Base-by-base conservation (phyloP, 64 coral and sea anemone species). In the Dendrophyllia cribrosa region DNA sequence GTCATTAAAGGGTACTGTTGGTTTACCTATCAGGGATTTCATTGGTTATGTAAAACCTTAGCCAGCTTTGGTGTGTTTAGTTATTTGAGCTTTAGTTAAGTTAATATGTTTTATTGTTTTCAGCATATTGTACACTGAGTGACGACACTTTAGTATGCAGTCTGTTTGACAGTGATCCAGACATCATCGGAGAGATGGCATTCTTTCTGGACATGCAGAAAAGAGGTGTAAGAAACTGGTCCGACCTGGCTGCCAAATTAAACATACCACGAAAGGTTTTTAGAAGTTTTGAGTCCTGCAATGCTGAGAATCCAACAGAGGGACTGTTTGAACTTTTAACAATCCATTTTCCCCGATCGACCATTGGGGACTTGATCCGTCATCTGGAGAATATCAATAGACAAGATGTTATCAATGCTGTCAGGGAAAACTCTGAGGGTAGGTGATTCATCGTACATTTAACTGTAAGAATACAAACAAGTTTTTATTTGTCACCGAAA, bases 151-250 rank as follows among this genome's bases (percentile, higher is more conserved):
- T 46, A 3, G 78, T 82, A 25, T 82, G 25, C 34, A 82, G 58
- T 63, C 43, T 82, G 58, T 82, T 82, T 17, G 78, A 82, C 78
- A 82, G 13, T 60, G 58, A 82, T 64, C 34, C 58, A 46, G 78
- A 82, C 34, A 59, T 82, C 78, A 82, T 82, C 20, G 78, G 78
- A 45, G 26, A 64, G 16, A 63, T 82, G 16, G 59, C 78, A 16
- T 63, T 63, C 43, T 46, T 82, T 4, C 16, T 82, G 43, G 78
- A 82, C 43, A 82, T 12, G 25, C 78, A 82, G 34, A 82, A 82
- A 64, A 2, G 0, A 0, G 78, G 78, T 20, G 9, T 82, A 9
- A 82, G 47, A 63, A 48, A 64, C 13, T 82, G 78, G 78, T 46
- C 78, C 1, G 1, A 82, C 34, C 59, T 82, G 78, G 78, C 78